Conservation (phyloP, 2,888 invertebrate species). For the Troglohyphantes excavatus region DNA sequence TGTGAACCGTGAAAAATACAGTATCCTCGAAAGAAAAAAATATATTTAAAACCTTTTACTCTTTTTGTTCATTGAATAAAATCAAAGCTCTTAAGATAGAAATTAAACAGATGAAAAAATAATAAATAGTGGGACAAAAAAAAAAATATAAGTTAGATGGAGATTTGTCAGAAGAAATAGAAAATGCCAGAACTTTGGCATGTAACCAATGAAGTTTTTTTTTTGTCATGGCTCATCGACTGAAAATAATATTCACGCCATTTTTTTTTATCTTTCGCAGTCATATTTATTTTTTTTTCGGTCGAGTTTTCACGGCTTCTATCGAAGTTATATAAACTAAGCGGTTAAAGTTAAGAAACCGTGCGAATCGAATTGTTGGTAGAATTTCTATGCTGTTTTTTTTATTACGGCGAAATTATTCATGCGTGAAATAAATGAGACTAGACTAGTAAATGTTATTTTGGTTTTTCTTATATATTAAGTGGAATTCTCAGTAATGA, state of each 20-base stretch:
- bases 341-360: constrained; percentile 14
- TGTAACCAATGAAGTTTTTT: constrained; percentile 20
- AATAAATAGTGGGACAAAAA: not conserved
- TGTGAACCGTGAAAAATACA: not conserved
- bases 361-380: not conserved
- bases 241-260: constrained; percentile 47
- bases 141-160: not conserved
- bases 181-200: constrained; percentile 60
- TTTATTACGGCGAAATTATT: not conserved
- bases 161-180: constrained; percentile 50
- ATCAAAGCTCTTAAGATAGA: constrained; percentile 46
- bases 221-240: constrained; percentile 19
- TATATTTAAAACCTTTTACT: constrained; percentile 8
- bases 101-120: constrained; percentile 24
- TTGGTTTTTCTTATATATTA: not conserved
- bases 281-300: constrained; percentile 37
- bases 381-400: not conserved
- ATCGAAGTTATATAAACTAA: constrained; percentile 41
- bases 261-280: not conserved
- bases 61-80: constrained; percentile 52
- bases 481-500: not conserved
- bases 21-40: not conserved
- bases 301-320: constrained; percentile 18
- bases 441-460: not conserved
- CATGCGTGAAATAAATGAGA: not conserved